Evolutionary conservation across 2,113 vertebrate genomes (phyloP), one percentile per base, ranked within the genome.

Genomic region (Dermatemys mawii): DNA sequence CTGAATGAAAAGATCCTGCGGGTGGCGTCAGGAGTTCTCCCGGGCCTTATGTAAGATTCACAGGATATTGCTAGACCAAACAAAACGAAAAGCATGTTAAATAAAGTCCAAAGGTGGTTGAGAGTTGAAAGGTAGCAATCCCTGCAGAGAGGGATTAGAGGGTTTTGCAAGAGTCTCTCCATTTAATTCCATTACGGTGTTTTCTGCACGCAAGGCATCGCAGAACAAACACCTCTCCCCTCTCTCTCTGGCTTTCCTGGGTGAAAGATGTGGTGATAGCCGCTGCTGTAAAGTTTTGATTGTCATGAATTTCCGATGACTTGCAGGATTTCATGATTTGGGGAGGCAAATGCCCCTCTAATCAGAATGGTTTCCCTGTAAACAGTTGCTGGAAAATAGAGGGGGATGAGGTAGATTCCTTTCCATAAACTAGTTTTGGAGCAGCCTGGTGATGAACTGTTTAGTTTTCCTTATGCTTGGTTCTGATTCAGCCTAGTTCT

Each of bases 401-500:
- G 54, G 6, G 9, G 35, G 1, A 5, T 8, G 14, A 16, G 13
- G 7, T 16, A 38, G 21, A 70, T 70, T 38, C 63, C 63, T 70
- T 70, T 70, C 63, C n/a, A 70, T 38, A 38, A 70, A 22, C 9
- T 70, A 38, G 19, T 70, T 70, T 22, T 70, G 19, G 38, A 38
- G 63, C 63, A 38, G 19, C 17, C 17, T 70, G n/a, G 63, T 22
- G 38, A 70, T 9, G 8, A 38, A 70, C 63, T 38, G 38, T 38
- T n/a, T 70, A 35, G 35, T 67, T 67, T 35, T n/a, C 60, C 60
- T n/a, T 51, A 24, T 91, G 6, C 46, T 88, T 81, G 11, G 24
- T 79, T 70, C 57, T 46, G 48, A 35, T 53, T 93, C 92, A 54
- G 75, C 83, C 57, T 76, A 84, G 27, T 48, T 82, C 88, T 48